Conservation (phyloP, 2,888 invertebrate species). For the Archips crataeganus region DNA sequence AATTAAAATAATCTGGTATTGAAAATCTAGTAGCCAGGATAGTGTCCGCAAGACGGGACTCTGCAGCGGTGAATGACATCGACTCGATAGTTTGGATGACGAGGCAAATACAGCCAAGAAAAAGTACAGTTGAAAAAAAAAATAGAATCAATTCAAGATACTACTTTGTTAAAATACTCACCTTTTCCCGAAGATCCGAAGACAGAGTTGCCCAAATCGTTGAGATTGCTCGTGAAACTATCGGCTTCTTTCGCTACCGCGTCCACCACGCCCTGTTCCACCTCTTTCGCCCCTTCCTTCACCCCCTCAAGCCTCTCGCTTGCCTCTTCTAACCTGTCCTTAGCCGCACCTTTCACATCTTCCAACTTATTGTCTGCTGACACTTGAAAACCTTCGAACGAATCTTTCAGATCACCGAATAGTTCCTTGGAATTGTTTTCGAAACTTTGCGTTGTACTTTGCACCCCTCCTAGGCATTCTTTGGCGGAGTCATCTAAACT, state of each 20-base stretch:
- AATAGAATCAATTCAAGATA: no score
- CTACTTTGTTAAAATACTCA: constrained; percentile 46
- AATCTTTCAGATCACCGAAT: constrained; percentile 69
- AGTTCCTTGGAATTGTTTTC: constrained; percentile 67
- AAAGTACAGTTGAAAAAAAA: no score
- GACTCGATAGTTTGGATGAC: no score
- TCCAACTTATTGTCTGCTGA: constrained; percentile 78
- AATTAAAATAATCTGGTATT: no score
- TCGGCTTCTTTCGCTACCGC: constrained; percentile 70
- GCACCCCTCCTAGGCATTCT: constrained; percentile 65
- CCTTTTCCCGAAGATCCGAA: constrained; percentile 82
- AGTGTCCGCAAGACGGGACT: no score
- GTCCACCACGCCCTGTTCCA: constrained; percentile 59
- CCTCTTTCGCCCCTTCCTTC: constrained; percentile 53
- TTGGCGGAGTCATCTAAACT: constrained; percentile 77
- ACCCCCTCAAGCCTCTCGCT: constrained; percentile 62
- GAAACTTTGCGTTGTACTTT: constrained; percentile 56
- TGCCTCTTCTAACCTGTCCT: constrained; percentile 62
- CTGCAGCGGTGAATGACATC: no score
- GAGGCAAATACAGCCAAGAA: no score
- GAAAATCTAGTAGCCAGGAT: no score
- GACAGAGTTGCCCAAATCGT: constrained; percentile 78
- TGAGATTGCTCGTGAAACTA: constrained; percentile 75
- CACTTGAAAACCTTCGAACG: constrained; percentile 79
- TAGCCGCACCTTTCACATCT: constrained; percentile 67